Conservation (phyloP, 2,113 vertebrate species). For the Cottus gobio region DNA sequence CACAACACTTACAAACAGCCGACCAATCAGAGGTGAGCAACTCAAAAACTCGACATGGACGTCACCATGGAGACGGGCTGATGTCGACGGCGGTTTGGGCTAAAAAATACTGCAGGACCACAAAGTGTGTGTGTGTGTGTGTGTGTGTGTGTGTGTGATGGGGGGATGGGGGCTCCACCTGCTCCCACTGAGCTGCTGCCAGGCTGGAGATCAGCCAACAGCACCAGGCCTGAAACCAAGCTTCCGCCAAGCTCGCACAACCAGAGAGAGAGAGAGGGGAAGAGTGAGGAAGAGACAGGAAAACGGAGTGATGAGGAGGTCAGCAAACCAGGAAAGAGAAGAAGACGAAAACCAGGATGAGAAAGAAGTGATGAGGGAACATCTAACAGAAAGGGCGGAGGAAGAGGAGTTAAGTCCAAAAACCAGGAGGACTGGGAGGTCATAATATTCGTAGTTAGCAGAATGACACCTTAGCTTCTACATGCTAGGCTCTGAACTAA, state of each 20-base stretch:
- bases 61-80: slow-evolving; percentile 67
- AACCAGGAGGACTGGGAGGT: neutral
- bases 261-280: slow-evolving; percentile 28
- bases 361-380: neutral
- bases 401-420: neutral
- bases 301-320: slow-evolving; percentile 24
- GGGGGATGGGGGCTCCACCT: slow-evolving; percentile 68
- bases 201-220: slow-evolving; percentile 74
- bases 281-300: neutral
- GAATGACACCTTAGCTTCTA: neutral
- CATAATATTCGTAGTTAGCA: neutral
- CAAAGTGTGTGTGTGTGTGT: slow-evolving; percentile 18
- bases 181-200: slow-evolving; percentile 75
- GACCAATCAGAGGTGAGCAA: slow-evolving; percentile 63
- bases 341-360: slow-evolving; percentile 3
- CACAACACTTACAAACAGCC: slow-evolving; percentile 2
- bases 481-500: neutral
- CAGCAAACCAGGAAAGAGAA: slow-evolving; percentile 26
- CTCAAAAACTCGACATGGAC: slow-evolving; percentile 39
- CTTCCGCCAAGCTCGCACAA: slow-evolving; percentile 20
- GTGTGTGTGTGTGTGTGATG: slow-evolving; percentile 18
- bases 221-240: slow-evolving; percentile 65
- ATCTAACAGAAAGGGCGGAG: neutral
- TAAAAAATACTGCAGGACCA: slow-evolving; percentile 55
- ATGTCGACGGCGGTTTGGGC: slow-evolving; percentile 51